Evolutionary conservation across 2,113 vertebrate genomes (phyloP), one percentile per base, ranked within the genome.

Genomic region (Miniopterus natalensis): DNA sequence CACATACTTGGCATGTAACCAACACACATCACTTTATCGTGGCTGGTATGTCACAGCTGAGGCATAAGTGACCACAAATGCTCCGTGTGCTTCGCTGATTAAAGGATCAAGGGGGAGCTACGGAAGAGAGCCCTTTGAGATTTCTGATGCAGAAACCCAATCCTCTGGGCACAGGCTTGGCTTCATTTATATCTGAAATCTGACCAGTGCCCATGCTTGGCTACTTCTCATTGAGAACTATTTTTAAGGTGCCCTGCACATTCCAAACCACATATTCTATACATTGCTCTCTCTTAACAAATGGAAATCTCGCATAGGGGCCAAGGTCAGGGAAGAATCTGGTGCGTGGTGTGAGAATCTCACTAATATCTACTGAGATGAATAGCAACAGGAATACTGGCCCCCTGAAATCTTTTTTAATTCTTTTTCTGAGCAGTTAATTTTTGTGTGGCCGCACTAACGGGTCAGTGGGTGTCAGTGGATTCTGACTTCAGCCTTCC

Each of bases 111-210:
- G 71, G 53, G 77, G 53, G 66, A 20, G 21, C 12, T 1, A 9
- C 17, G 36, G 84, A 80, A 88, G 86, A 80, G 75, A 84, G 40
- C 70, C 61, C 89, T 42, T 17, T 65, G 95, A 90, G 96, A 96
- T 80, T 93, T 95, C 86, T 92, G 91, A 94, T 20, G 21, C 84
- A 93, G 96, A 97, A 96, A 97, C 83, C 61, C 70, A 45, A 97
- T 88, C 96, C 91, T 89, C 88, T 51, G 91, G 84, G 75, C 75
- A 36, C 2, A 29, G 88, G 68, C 65, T 8, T 25, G 47, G 79
- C 40, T 77, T 95, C 90, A 65, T 85, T 95, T 80, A 65, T 49
- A 65, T 0, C 0, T 93, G 96, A 95, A 40, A 78, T 80, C 49
- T 95, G 95, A 92, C 66, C 45, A 40, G 70, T 36, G 78, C 77